Conservation (phyloP, 2,888 invertebrate species). For the Theristus sp. region DNA sequence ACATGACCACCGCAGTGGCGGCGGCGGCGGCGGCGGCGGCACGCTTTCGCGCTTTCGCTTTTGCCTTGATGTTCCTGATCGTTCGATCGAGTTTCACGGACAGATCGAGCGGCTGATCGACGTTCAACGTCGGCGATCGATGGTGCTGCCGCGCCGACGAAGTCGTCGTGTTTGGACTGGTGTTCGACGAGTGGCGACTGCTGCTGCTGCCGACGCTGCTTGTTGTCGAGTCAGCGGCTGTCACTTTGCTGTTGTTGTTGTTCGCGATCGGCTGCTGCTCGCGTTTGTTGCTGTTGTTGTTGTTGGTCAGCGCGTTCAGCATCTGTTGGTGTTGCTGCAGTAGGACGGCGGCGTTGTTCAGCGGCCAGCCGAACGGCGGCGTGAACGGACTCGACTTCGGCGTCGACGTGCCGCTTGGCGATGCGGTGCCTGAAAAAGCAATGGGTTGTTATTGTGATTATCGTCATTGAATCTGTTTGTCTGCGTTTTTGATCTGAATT, state of each 20-base stretch:
- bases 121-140: not conserved
- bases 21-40: not conserved
- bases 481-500: no score
- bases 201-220: not conserved
- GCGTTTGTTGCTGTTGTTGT: no score
- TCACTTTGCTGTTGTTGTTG: not conserved
- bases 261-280: not conserved
- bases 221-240: not conserved
- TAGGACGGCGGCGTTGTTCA: not conserved
- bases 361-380: not conserved
- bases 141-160: not conserved
- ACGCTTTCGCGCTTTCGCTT: no score
- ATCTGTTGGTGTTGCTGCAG: not conserved
- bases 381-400: not conserved
- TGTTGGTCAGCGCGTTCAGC: no score
- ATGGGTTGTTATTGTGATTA: no score
- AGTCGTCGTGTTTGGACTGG: not conserved
- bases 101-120: slow-evolving; percentile 14
- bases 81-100: no score
- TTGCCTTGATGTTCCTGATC: not conserved
- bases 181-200: not conserved
- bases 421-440: not conserved
- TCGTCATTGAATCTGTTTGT: no score
- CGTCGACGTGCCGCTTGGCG: no score
- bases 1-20: not conserved